Evolutionary conservation across 2,888 invertebrate species (phyloP).

Genomic region (Oegoconia quadripuncta): DNA sequence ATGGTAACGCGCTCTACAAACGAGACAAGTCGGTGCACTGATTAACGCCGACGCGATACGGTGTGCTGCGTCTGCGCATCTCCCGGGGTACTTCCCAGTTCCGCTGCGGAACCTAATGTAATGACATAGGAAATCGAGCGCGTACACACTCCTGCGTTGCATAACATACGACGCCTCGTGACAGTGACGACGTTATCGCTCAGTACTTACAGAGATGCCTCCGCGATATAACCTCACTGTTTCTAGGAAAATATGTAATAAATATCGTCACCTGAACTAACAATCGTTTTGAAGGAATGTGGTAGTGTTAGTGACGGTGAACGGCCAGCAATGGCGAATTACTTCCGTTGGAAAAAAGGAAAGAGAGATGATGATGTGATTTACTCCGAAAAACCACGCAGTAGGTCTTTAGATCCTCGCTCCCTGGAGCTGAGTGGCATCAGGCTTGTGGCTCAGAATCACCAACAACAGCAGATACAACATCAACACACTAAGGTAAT

Average conservation of each 20-base stretch:
- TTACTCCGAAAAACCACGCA: conserved; percentile 82
- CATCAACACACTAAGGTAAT: conserved; percentile 5
- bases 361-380: conserved; percentile 78
- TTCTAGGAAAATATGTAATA: conserved; percentile 34
- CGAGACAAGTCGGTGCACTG: not conserved
- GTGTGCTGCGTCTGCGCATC: conserved; percentile 15
- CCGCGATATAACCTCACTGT: conserved; percentile 46
- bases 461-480: conserved; percentile 22
- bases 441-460: conserved; percentile 76
- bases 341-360: conserved; percentile 84
- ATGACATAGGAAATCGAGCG: conserved; percentile 38
- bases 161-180: conserved; percentile 67
- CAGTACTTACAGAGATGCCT: conserved; percentile 66
- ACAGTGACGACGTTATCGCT: conserved; percentile 60
- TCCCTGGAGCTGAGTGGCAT: conserved; percentile 85
- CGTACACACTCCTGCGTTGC: conserved; percentile 44
- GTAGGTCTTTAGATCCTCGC: conserved; percentile 85
- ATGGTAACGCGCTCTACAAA: no score
- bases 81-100: conserved; percentile 32
- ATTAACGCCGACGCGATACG: not conserved
- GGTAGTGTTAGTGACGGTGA: conserved; percentile 27
- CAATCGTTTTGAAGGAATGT: conserved; percentile 28
- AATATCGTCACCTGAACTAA: conserved; percentile 21
- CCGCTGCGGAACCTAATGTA: conserved; percentile 34
- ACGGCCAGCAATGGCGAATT: conserved; percentile 78